Conservation (phyloP, 1,140 invertebrate genomes). For the Drosophila lacertosa region DNA sequence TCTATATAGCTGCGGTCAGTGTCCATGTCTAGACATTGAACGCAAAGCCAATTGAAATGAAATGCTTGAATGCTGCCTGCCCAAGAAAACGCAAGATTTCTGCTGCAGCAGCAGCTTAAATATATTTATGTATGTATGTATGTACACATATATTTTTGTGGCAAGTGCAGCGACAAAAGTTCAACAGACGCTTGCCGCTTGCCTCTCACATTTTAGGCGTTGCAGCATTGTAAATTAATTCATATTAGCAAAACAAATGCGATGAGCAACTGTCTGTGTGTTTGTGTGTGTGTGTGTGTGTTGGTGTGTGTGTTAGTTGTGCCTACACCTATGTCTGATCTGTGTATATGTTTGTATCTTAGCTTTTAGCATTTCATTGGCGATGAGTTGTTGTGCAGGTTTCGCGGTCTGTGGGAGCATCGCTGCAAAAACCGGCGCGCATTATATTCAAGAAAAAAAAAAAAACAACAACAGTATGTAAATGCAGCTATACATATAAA, state of each 20-base stretch:
- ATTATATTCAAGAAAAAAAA: constrained; percentile 58
- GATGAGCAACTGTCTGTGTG: constrained; percentile 29
- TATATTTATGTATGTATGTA: too few species aligned
- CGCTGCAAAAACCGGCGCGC: constrained; percentile 68
- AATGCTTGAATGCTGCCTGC: constrained; percentile 69
- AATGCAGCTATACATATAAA: constrained; percentile 58
- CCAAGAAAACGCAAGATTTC: constrained; percentile 37
- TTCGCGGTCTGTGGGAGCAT: constrained; percentile 77
- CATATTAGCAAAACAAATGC: constrained; percentile 81
- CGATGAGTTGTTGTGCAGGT: constrained; percentile 73
- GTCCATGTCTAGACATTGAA: constrained; percentile 80
- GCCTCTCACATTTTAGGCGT: constrained; percentile 44
- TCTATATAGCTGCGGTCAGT: constrained; percentile 62
- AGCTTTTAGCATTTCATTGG: constrained; percentile 80
- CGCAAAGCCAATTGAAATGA: constrained; percentile 52
- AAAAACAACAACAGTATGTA: constrained; percentile 30
- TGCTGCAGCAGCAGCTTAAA: constrained; percentile 26
- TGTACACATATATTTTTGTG: too few species aligned
- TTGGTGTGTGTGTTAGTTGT: constrained; percentile 4
- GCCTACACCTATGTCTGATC: constrained; percentile 7
- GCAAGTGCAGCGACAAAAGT: constrained; percentile 74
- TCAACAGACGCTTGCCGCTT: constrained; percentile 66
- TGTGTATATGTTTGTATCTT: constrained; percentile 32
- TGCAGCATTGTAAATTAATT: constrained; percentile 80
- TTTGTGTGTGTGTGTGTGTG: constrained; percentile 35